A percentile compares a stretch with the other conserved stretches of the same genome.
Evolutionary conservation across 2,888 invertebrate genomes (phyloP).

Genomic region (Anodontia alba): DNA sequence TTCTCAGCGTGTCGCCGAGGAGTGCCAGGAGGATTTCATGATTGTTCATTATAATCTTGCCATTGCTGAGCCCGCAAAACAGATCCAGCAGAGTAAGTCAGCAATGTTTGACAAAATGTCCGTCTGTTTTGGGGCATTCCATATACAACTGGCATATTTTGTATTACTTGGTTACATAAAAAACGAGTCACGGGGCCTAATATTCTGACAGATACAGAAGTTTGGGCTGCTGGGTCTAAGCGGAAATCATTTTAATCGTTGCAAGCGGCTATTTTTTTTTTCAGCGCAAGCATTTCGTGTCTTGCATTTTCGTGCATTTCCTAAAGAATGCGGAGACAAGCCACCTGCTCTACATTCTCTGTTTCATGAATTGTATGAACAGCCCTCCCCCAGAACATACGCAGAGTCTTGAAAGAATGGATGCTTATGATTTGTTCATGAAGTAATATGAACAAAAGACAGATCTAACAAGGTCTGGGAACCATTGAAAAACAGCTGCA

Average conservation of each 20-base stretch:
- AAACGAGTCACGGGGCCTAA: slow-evolving; percentile 49
- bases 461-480: slow-evolving; percentile 35
- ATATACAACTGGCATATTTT: slow-evolving; percentile 56
- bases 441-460: neutral
- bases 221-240: slow-evolving; percentile 53
- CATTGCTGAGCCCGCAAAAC: slow-evolving; percentile 48
- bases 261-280: slow-evolving; percentile 55
- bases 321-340: slow-evolving; percentile 6
- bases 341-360: neutral
- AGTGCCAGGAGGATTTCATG: slow-evolving; percentile 33
- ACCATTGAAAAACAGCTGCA: slow-evolving; percentile 50
- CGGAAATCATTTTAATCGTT: slow-evolving; percentile 51
- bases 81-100: slow-evolving; percentile 56
- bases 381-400: neutral
- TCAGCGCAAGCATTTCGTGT: slow-evolving; percentile 41
- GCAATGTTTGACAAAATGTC: slow-evolving; percentile 62
- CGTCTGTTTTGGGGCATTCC: slow-evolving; percentile 60
- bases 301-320: slow-evolving; percentile 49
- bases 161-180: slow-evolving; percentile 52
- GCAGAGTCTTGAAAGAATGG: neutral
- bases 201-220: slow-evolving; percentile 52
- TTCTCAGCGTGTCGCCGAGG: slow-evolving; percentile 44
- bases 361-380: neutral
- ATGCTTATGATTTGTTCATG: neutral
- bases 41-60: slow-evolving; percentile 39